Evolutionary conservation across 1,140 invertebrate genomes (phyloP).

Genomic region (Leptinotarsa texana): DNA sequence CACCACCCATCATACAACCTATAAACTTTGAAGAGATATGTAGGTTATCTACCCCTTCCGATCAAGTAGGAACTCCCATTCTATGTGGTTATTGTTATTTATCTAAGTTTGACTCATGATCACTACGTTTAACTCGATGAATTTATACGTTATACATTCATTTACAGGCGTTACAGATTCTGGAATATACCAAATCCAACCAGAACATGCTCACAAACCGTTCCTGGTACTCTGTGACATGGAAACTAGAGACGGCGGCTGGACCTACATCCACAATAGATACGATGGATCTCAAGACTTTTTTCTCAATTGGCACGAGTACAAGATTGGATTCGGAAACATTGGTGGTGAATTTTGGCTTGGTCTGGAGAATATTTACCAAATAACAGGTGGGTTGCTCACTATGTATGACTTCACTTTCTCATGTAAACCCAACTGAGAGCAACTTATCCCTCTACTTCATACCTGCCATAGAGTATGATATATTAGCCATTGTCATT

Average conservation of each 20-base stretch:
- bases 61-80: too few species aligned
- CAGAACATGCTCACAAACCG: conserved; percentile 46
- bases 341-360: conserved; percentile 59
- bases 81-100: too few species aligned
- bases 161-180: conserved; percentile 33
- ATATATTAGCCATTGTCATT: too few species aligned
- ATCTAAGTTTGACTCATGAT: too few species aligned
- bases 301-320: conserved; percentile 66
- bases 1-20: too few species aligned
- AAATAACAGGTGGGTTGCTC: conserved; percentile 48
- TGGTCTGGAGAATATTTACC: conserved; percentile 56
- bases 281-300: conserved; percentile 67
- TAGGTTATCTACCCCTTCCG: too few species aligned
- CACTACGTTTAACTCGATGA: too few species aligned
- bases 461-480: too few species aligned
- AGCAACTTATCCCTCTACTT: not conserved
- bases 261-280: conserved; percentile 67
- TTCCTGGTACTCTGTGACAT: conserved; percentile 69
- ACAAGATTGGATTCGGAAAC: conserved; percentile 62
- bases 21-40: too few species aligned
- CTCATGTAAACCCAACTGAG: not conserved
- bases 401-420: not conserved
- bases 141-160: not conserved
- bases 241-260: conserved; percentile 61
- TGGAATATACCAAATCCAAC: conserved; percentile 54